phyloP scores from a whole-genome alignment of 2,113 vertebrate genomes.

The Rhegmatorhina hoffmannsi region DNA sequence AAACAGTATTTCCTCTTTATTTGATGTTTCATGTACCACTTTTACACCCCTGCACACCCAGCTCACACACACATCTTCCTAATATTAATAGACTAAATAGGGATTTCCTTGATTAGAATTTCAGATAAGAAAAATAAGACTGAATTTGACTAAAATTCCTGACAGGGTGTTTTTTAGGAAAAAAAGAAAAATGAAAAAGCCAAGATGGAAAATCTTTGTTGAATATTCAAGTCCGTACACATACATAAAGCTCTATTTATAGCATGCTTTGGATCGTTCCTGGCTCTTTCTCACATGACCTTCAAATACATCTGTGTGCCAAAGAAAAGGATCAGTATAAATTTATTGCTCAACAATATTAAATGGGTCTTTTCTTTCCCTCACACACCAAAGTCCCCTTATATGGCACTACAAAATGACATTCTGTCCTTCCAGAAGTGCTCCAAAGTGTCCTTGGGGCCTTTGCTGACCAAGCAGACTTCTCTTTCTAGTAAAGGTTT shows the following conservation, averaged over 20 bases:
- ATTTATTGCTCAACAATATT: constrained; percentile 1
- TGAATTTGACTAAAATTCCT: neutral
- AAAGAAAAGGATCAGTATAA: neutral
- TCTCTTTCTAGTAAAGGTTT: neutral
- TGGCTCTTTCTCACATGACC: neutral
- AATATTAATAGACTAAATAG: neutral
- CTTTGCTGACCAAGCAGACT: constrained; percentile 47
- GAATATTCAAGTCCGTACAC: neutral
- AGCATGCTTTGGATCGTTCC: neutral
- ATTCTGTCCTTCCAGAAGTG: constrained; percentile 7
- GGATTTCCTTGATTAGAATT: neutral
- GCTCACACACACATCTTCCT: neutral
- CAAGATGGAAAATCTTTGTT: neutral
- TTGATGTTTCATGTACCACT: neutral
- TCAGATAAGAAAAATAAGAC: neutral
- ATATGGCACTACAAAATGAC: neutral
- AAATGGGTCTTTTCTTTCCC: neutral
- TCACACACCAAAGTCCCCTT: neutral
- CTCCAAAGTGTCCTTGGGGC: constrained; percentile 43
- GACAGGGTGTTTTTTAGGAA: neutral
- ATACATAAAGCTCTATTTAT: neutral
- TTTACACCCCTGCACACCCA: neutral
- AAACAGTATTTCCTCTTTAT: neutral
- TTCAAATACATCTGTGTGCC: neutral
- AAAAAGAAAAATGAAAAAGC: neutral